A percentile compares a stretch with the other conserved stretches of the same genome.
These are phyloP conservation scores for Papilio glaucus DNA, from an alignment of 1,140 invertebrate genomes.

Conservation along the genomic window DNA sequence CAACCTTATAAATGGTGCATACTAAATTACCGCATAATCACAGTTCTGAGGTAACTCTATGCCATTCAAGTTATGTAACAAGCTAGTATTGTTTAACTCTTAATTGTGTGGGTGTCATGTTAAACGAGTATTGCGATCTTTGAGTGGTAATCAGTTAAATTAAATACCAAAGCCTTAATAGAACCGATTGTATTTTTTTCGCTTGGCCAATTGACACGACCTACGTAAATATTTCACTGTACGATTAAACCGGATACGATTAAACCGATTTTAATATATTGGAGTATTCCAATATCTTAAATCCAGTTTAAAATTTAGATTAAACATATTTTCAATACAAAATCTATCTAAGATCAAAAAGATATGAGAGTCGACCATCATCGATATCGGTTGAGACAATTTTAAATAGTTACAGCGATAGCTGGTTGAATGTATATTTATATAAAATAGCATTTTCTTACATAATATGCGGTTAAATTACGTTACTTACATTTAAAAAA, in stretches of 20 bases:
- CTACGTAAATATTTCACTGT: neutral
- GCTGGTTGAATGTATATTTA: too few relatives aligned
- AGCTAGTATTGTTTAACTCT: neutral
- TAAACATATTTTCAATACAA: too few relatives aligned
- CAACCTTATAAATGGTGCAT: neutral
- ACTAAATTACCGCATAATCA: neutral
- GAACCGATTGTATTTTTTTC: slow-evolving; percentile 2
- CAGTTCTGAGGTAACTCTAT: neutral
- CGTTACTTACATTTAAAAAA: neutral
- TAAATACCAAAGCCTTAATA: slow-evolving; percentile 20
- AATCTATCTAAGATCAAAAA: too few relatives aligned
- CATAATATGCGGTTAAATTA: too few relatives aligned
- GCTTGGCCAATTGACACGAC: slow-evolving; percentile 2
- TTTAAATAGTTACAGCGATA: too few relatives aligned
- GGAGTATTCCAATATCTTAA: too few relatives aligned
- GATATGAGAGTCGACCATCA: too few relatives aligned
- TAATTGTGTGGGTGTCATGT: neutral
- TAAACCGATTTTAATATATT: slow-evolving; percentile 2
- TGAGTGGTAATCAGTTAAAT: slow-evolving; percentile 15
- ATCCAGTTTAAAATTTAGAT: too few relatives aligned
- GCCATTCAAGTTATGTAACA: slow-evolving; percentile 8
- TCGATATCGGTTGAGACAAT: too few relatives aligned
- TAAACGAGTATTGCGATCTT: slow-evolving; percentile 5
- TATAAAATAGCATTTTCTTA: too few relatives aligned
- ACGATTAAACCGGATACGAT: neutral